Percentiles rank a stretch among this genome's conserved stretches.
Evolutionary conservation across 2,113 vertebrate genomes (phyloP).

Genomic region (Eulemur rufifrons): DNA sequence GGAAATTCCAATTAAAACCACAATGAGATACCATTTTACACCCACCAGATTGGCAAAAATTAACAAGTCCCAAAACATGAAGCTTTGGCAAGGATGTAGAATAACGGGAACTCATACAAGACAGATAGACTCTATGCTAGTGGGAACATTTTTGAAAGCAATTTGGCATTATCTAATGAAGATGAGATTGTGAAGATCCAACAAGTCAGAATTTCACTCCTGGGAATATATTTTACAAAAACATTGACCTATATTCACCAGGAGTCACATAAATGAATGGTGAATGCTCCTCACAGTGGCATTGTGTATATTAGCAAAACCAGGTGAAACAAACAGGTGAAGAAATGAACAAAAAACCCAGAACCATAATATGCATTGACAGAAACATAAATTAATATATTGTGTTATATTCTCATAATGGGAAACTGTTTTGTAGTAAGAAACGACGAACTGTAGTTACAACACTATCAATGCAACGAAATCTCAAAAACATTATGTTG

Average conservation of each 20-base stretch:
- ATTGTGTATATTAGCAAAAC: not conserved
- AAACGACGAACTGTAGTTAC: not conserved
- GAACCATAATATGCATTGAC: not conserved
- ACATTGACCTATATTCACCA: not conserved
- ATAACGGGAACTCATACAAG: slow-evolving; percentile 29
- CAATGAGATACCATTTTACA: slow-evolving; percentile 56
- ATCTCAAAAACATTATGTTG: not conserved
- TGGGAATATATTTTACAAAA: not conserved
- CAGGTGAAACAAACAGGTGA: not conserved
- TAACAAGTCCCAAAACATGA: slow-evolving; percentile 45
- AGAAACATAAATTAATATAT: not conserved
- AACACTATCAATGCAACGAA: not conserved
- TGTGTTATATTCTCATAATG: not conserved
- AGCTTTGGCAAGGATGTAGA: slow-evolving; percentile 48
- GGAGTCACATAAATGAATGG: not conserved
- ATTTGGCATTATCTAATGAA: slow-evolving; percentile 29
- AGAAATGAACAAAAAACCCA: not conserved
- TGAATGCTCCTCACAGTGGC: not conserved
- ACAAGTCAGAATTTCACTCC: not conserved
- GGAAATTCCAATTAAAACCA: slow-evolving; percentile 70
- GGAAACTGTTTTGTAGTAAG: not conserved
- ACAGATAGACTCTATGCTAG: not conserved
- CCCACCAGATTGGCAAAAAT: slow-evolving; percentile 57
- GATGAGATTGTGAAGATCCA: not conserved
- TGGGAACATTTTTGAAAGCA: not conserved